Evolutionary conservation across 2,797 vertebrate genomes (phyloP), one percentile per base, ranked within the genome.

Genomic region (Astyanax mexicanus): DNA sequence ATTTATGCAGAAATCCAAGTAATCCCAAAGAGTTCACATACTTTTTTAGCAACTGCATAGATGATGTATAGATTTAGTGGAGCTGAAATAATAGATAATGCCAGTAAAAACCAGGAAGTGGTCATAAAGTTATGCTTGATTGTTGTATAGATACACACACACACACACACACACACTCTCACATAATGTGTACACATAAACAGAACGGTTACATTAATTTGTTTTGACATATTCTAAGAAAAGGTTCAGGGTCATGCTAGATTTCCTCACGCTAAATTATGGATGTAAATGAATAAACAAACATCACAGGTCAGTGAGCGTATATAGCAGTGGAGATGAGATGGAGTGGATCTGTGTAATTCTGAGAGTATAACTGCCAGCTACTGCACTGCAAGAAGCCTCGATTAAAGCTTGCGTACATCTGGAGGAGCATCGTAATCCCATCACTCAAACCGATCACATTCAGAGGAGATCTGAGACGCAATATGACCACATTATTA

Each of bases 201-300:
- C 62, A 35, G 10, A 19, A 51, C 37, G n/a, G 15, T 49, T 60
- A 71, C 54, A 69, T 61, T 75, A 25, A 85, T 83, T 61, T 49
- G 66, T 57, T 75, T 70, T 77, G 84, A 80, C 80, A 76, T 12
- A 29, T 73, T 84, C 23, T 44, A 51, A 78, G 82, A 82, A 69
- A 80, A 82, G 45, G 32, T 69, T 77, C 38, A 74, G 82, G 84
- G 78, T 79, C 75, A 77, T 79, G 74, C 68, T 72, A n/a, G 74
- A 85, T 75, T 82, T 84, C 71, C 77, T 91, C 80, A 86, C 77
- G 80, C 84, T 84, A 87, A 78, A 86, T 86, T 81, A 83, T 75
- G 80, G 75, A 71, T 32, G 69, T 79, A 87, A 87, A 88, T 27
- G 86, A 88, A 69, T 79, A 87, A 87, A 88, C 27, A 86, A 88